A percentile compares a stretch with the other conserved stretches of the same genome.
phyloP scores from a whole-genome alignment of 1,140 invertebrate genomes.

The Drosophila bipectinata region DNA sequence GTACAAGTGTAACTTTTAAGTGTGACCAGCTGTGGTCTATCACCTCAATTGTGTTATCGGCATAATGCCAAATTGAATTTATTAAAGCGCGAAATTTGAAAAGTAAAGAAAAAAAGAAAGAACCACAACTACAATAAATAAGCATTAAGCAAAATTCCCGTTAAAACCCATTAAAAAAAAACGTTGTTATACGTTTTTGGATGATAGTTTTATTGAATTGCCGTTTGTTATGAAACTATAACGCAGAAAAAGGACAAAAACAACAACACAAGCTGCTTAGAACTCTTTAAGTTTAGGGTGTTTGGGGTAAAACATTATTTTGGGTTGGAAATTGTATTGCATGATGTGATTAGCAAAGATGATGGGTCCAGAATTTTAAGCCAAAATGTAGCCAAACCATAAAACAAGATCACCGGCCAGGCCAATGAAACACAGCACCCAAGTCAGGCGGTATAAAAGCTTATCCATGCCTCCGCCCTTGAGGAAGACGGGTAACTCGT shows the following conservation, averaged over 20 bases:
- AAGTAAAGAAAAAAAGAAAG: not conserved
- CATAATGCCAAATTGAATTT: not conserved
- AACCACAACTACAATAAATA: too few relatives aligned
- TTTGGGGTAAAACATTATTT: not conserved
- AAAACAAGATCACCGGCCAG: slow-evolving; percentile 53
- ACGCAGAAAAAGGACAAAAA: not conserved
- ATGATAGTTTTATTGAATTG: slow-evolving; percentile 5
- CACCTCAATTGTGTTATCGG: not conserved
- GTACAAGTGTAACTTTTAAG: slow-evolving; percentile 13
- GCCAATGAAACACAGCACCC: slow-evolving; percentile 83
- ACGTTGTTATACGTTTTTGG: not conserved
- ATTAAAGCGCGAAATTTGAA: not conserved
- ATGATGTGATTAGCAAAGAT: not conserved
- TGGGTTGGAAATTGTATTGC: not conserved
- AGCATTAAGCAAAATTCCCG: too few relatives aligned
- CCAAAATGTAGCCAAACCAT: slow-evolving; percentile 50
- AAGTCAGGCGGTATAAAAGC: slow-evolving; percentile 85
- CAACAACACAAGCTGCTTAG: not conserved
- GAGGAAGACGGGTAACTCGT: slow-evolving; percentile 86
- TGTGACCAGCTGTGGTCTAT: slow-evolving; percentile 11
- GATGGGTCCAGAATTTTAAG: not conserved
- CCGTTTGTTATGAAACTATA: not conserved
- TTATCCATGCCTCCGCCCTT: slow-evolving; percentile 86
- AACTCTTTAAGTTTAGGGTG: not conserved
- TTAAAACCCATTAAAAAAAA: too few relatives aligned